phyloP scores from a whole-genome alignment of 2,888 invertebrate species.

The Tetragnatha montana region DNA sequence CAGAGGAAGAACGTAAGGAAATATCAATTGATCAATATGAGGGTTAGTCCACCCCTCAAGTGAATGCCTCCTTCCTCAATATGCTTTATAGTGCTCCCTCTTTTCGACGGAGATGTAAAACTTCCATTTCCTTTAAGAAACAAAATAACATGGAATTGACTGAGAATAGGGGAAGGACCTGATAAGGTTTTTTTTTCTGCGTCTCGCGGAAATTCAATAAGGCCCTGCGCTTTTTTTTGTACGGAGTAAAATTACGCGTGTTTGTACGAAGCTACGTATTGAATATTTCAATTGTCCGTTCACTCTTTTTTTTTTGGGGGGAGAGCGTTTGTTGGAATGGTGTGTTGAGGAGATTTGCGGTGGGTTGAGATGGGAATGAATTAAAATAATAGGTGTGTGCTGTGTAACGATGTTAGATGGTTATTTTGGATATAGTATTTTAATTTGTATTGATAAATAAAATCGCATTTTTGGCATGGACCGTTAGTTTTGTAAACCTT shows the following conservation, averaged over 20 bases:
- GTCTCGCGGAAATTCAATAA: neutral
- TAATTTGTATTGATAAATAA: too few relatives aligned
- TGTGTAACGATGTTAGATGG: too few relatives aligned
- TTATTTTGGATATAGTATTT: too few relatives aligned
- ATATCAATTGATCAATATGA: conserved; percentile 62
- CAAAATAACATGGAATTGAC: conserved; percentile 34
- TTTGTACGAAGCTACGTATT: neutral
- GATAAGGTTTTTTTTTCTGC: neutral
- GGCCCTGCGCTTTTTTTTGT: neutral
- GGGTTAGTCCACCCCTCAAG: conserved; percentile 33
- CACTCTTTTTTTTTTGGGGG: neutral
- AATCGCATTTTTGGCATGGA: too few relatives aligned
- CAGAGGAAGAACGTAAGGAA: conserved; percentile 33
- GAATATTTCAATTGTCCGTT: neutral
- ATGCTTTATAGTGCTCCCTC: conserved; percentile 13
- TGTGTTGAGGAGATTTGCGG: too few relatives aligned
- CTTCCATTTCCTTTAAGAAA: conserved; percentile 28
- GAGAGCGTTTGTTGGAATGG: too few relatives aligned
- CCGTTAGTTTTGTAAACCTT: too few relatives aligned
- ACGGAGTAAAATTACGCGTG: neutral
- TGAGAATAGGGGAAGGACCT: neutral
- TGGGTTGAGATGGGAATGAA: too few relatives aligned
- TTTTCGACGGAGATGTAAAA: neutral
- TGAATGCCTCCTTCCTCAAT: conserved; percentile 41
- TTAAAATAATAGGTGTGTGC: too few relatives aligned